Conservation (phyloP, 2,797 vertebrate genomes). For the Crenichthys baileyi region DNA sequence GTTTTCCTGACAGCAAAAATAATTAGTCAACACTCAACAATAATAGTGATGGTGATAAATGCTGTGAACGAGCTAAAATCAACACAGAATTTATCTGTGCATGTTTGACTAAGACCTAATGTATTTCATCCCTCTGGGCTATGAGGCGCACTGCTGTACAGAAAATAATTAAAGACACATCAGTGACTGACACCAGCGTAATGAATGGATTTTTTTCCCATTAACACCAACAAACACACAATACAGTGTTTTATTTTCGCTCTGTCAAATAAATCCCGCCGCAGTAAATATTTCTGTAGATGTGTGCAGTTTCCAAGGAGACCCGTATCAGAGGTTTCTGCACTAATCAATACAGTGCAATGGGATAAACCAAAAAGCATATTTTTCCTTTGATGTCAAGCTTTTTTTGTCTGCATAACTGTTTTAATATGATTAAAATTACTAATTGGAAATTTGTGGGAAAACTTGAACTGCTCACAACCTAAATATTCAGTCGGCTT, state of each 20-base stretch:
- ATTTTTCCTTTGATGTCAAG: background rate
- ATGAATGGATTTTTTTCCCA: conserved; percentile 3
- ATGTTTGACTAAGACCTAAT: background rate
- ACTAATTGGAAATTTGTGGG: background rate
- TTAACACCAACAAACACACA: conserved; percentile 3
- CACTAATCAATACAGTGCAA: background rate
- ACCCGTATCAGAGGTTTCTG: background rate
- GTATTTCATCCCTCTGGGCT: conserved; percentile 13
- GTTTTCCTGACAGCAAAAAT: conserved; percentile 19
- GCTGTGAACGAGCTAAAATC: background rate
- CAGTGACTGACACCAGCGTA: conserved; percentile 9
- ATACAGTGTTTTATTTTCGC: conserved; percentile 8
- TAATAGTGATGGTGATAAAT: conserved; percentile 15
- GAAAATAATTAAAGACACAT: conserved; percentile 24
- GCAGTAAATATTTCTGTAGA: background rate
- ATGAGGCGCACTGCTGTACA: background rate
- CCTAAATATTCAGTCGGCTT: background rate
- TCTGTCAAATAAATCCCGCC: background rate
- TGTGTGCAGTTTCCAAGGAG: background rate
- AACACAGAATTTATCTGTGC: conserved; percentile 17
- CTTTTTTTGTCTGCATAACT: background rate
- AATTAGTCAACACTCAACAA: conserved; percentile 6
- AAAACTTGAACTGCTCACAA: background rate
- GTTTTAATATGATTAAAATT: background rate
- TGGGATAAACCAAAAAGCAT: background rate